phyloP scores from a whole-genome alignment of 2,888 invertebrate genomes.

The Argyresthia goedartella region DNA sequence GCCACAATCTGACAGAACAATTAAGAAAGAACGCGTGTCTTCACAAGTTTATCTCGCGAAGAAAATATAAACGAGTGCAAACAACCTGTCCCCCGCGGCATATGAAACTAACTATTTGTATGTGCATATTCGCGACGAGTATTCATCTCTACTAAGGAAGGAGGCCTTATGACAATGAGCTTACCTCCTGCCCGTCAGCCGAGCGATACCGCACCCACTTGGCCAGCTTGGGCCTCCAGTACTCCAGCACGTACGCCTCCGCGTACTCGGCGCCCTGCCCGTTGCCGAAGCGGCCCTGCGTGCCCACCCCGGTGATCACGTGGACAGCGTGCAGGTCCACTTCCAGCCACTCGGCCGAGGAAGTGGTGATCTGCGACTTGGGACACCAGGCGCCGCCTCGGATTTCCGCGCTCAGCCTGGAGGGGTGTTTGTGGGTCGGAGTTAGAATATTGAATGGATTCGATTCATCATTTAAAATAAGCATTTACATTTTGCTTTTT shows the following conservation, averaged over 20 bases:
- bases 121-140: too few species aligned
- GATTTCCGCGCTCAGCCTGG: conserved; percentile 84
- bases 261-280: conserved; percentile 91
- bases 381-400: conserved; percentile 96
- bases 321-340: conserved; percentile 83
- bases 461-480: too few species aligned
- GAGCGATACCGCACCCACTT: conserved; percentile 88
- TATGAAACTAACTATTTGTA: too few species aligned
- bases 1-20: too few species aligned
- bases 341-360: conserved; percentile 83
- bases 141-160: too few species aligned
- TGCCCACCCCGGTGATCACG: conserved; percentile 84
- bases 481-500: too few species aligned
- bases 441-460: too few species aligned
- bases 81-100: too few species aligned
- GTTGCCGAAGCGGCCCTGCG: conserved; percentile 93
- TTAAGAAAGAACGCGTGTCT: too few species aligned
- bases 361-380: conserved; percentile 81
- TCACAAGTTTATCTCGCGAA: too few species aligned
- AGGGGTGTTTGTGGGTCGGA: background rate
- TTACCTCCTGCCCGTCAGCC: conserved; percentile 82
- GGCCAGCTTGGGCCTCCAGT: conserved; percentile 83
- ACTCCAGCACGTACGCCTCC: conserved; percentile 86
- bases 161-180: conserved; percentile 13
- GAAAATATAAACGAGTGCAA: too few species aligned